Percentiles rank a stretch among this genome's conserved stretches.
Evolutionary conservation across 23 tunicate species (phyloP).

Genomic region (Ciona savignyi): DNA sequence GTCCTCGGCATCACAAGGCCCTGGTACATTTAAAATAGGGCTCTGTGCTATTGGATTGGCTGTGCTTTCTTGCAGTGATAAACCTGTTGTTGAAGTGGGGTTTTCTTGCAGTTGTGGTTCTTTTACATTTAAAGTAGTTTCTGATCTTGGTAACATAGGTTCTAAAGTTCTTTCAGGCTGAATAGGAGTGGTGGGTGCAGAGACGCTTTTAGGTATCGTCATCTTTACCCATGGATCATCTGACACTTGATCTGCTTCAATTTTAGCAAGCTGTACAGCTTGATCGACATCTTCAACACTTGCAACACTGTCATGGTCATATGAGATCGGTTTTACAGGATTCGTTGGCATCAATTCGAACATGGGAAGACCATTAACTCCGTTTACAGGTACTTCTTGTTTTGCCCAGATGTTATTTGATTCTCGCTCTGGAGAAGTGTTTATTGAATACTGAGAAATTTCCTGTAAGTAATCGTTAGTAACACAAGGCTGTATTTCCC

Average conservation of each 20-base stretch:
- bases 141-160: background rate
- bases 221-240: slow-evolving; percentile 63
- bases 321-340: background rate
- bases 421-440: background rate
- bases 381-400: background rate
- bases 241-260: background rate
- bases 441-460: background rate
- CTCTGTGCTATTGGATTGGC: no score
- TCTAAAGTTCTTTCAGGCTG: background rate
- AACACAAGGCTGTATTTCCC: background rate
- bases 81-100: no score
- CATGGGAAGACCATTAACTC: background rate
- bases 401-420: background rate
- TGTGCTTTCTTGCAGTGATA: no score
- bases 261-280: slow-evolving; percentile 20
- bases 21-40: no score
- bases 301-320: background rate
- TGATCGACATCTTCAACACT: slow-evolving; percentile 42
- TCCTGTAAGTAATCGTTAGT: background rate
- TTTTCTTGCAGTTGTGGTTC: background rate
- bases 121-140: background rate
- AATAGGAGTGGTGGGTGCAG: background rate
- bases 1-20: slow-evolving; percentile 64
- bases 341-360: background rate
- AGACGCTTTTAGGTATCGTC: slow-evolving; percentile 1